Conservation (phyloP, 2,113 vertebrate genomes). For the Ptilorrhoa leucosticta region DNA sequence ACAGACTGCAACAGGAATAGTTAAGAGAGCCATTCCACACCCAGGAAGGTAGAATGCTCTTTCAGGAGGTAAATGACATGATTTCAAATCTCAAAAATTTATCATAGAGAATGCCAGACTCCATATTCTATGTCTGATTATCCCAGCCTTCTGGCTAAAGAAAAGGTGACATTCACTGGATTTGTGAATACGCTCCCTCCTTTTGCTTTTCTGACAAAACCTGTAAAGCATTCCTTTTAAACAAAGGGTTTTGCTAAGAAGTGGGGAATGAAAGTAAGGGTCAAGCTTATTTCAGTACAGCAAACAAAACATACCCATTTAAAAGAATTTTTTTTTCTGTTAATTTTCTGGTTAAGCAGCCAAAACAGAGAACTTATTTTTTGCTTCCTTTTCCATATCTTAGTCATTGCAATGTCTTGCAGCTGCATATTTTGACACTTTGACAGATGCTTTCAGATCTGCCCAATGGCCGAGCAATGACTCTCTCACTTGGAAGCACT, state of each 20-base stretch:
- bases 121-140: not conserved
- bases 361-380: not conserved
- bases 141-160: not conserved
- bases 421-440: conserved; percentile 34
- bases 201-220: not conserved
- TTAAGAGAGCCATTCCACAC: not conserved
- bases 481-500: not conserved
- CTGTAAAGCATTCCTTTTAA: not conserved
- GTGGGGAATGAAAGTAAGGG: not conserved
- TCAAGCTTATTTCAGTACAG: not conserved
- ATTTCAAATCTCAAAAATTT: not conserved
- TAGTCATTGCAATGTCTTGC: not conserved
- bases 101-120: not conserved
- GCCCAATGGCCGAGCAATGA: not conserved
- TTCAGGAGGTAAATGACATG: not conserved
- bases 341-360: not conserved
- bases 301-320: not conserved
- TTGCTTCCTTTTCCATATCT: not conserved
- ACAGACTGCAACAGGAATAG: accelerated
- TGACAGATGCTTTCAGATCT: not conserved
- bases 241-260: not conserved
- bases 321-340: not conserved
- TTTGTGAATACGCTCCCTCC: not conserved
- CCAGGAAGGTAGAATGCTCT: not conserved
- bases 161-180: not conserved